Conservation (phyloP, 2,113 vertebrate genomes). For the Halcyon senegalensis region DNA sequence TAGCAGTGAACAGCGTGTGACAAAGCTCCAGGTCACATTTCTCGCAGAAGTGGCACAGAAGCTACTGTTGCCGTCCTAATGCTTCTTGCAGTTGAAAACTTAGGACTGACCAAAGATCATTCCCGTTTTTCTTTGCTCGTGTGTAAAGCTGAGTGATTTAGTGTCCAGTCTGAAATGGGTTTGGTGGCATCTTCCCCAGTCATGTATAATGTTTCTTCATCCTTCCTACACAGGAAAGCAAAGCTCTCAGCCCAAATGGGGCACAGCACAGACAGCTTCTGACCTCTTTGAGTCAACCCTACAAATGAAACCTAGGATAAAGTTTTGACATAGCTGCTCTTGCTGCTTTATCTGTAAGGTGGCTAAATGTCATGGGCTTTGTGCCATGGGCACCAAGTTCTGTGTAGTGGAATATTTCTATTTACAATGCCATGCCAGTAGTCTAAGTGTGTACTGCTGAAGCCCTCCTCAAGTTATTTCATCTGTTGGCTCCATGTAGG, state of each 20-base stretch:
- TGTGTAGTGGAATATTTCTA: not conserved
- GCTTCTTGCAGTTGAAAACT: not conserved
- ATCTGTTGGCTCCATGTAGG: not conserved
- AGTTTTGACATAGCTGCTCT: not conserved
- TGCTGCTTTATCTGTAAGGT: not conserved
- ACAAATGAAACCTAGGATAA: not conserved
- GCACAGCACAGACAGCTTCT: not conserved
- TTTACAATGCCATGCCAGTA: not conserved
- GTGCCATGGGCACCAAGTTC: not conserved
- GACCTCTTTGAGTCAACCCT: not conserved
- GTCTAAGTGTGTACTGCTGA: not conserved
- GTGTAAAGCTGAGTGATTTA: not conserved
- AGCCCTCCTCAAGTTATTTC: not conserved
- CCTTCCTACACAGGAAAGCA: not conserved
- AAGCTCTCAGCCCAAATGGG: not conserved
- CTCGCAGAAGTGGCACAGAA: not conserved
- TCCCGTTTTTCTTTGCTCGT: accelerated
- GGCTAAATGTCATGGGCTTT: not conserved
- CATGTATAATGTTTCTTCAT: accelerated
- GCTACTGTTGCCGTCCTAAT: not conserved
- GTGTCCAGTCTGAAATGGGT: not conserved
- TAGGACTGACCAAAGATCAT: not conserved
- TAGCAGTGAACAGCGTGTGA: not conserved
- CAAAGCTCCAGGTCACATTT: not conserved
- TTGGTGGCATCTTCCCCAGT: not conserved